Percentiles rank a stretch among this genome's conserved stretches.
These are phyloP conservation scores for Dasypolia templi DNA, from an alignment of 2,888 invertebrate species.

Conservation along the genomic window DNA sequence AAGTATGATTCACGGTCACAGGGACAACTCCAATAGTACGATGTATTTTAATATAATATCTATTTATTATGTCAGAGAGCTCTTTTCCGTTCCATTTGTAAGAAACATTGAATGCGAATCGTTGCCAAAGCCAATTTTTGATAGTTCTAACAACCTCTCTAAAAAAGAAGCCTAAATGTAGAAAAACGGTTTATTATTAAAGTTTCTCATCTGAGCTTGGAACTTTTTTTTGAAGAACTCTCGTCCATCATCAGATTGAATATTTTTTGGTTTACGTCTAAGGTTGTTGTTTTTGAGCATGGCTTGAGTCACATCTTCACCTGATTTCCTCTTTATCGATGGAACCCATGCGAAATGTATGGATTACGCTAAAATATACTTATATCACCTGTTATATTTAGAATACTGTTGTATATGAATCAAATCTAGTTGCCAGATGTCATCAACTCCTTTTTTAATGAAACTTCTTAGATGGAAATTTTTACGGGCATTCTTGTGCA, in stretches of 20 bases:
- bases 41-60: slow-evolving; percentile 15
- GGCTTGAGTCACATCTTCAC: background rate
- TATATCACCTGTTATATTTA: background rate
- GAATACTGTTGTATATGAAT: background rate
- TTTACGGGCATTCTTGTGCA: slow-evolving; percentile 2
- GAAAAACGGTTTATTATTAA: too few species aligned
- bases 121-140: slow-evolving; percentile 8
- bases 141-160: too few species aligned
- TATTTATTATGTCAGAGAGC: background rate
- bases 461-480: slow-evolving; percentile 2
- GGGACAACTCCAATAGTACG: slow-evolving; percentile 4
- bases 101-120: background rate
- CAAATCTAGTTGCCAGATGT: slow-evolving; percentile 8
- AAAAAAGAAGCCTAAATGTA: too few species aligned
- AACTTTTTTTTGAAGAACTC: slow-evolving; percentile 8
- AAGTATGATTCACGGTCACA: slow-evolving; percentile 9
- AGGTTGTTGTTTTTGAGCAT: background rate
- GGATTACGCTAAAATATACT: background rate
- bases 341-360: background rate
- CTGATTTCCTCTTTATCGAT: background rate
- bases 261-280: background rate
- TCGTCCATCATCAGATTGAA: slow-evolving; percentile 7
- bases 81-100: slow-evolving; percentile 1
- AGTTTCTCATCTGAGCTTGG: slow-evolving; percentile 7
- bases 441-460: slow-evolving; percentile 7